phyloP scores from a whole-genome alignment of 1,140 invertebrate genomes.

The Heliconius congener region DNA sequence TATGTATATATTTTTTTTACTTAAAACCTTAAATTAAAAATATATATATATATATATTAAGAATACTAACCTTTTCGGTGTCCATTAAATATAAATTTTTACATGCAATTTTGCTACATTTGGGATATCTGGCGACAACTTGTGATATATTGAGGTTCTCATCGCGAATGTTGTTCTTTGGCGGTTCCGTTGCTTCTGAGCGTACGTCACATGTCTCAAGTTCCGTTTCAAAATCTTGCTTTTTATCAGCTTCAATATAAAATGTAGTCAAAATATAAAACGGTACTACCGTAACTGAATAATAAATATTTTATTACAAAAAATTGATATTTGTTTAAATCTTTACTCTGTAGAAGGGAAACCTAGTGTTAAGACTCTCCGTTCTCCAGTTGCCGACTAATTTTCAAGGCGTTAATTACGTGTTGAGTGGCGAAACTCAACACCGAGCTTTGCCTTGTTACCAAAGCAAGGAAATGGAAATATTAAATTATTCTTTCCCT shows the following conservation, averaged over 20 bases:
- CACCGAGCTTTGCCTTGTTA: no score
- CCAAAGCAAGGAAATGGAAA: no score
- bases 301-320: not conserved
- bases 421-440: no score
- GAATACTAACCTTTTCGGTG: constrained; percentile 72
- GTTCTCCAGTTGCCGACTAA: no score
- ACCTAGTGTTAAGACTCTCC: no score
- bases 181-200: constrained; percentile 69
- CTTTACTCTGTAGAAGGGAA: no score
- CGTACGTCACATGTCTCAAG: constrained; percentile 84
- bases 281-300: not conserved
- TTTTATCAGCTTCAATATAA: constrained; percentile 52
- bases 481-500: no score
- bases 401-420: no score
- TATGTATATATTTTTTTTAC: no score
- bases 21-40: not conserved
- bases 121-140: constrained; percentile 78
- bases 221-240: constrained; percentile 80
- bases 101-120: constrained; percentile 84
- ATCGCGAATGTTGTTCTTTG: constrained; percentile 85
- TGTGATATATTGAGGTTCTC: constrained; percentile 86
- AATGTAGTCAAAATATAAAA: not conserved
- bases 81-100: constrained; percentile 91
- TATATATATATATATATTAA: not conserved
- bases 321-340: no score